Percentiles rank a stretch among this genome's conserved stretches.
phyloP scores from a whole-genome alignment of 2,888 invertebrate genomes.

The Mythimna vitellina region DNA sequence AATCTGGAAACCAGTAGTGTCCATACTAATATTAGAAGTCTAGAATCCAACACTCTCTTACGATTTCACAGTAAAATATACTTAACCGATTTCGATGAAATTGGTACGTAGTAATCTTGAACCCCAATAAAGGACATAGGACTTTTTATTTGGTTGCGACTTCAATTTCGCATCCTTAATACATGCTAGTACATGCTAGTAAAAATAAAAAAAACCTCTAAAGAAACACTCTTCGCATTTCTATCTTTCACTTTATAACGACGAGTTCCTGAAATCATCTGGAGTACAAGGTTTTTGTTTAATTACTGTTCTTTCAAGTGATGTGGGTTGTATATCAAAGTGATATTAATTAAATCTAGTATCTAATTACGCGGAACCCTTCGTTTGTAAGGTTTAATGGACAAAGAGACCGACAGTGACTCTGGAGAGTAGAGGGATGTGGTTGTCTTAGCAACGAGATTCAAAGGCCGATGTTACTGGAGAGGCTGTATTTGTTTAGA shows the following conservation, averaged over 20 bases:
- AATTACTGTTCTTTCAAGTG: slow-evolving; percentile 35
- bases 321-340: slow-evolving; percentile 53
- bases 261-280: slow-evolving; percentile 10
- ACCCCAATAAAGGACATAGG: too few species aligned
- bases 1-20: background rate
- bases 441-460: slow-evolving; percentile 39
- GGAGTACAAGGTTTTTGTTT: slow-evolving; percentile 16
- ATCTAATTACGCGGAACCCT: slow-evolving; percentile 58
- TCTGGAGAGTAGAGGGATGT: slow-evolving; percentile 33
- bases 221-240: background rate
- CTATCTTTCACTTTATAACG: background rate
- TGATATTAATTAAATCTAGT: slow-evolving; percentile 56
- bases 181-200: too few species aligned
- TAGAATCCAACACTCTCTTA: too few species aligned
- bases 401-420: slow-evolving; percentile 49
- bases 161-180: too few species aligned
- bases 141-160: too few species aligned
- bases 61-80: too few species aligned
- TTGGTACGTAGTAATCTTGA: too few species aligned
- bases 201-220: background rate
- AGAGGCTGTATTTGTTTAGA: background rate
- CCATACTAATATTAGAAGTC: too few species aligned
- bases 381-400: slow-evolving; percentile 39
- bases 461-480: slow-evolving; percentile 11
- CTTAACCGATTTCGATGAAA: too few species aligned